Percentiles rank a stretch among this genome's conserved stretches.
Evolutionary conservation across 2,797 vertebrate genomes (phyloP).

Genomic region (Passerculus sandwichensis): DNA sequence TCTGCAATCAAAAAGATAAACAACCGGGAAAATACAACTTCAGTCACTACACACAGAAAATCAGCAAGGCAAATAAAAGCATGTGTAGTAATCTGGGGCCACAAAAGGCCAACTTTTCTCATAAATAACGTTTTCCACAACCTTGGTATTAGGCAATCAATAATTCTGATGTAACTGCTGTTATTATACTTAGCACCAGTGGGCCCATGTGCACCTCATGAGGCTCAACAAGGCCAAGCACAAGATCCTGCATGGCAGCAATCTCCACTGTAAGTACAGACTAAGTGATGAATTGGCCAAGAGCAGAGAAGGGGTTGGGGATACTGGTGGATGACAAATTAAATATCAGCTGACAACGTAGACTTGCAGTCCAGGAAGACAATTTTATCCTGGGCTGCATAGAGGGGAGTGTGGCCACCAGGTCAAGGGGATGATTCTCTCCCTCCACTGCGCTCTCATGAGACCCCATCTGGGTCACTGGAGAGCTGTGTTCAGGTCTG

Average conservation of each 20-base stretch:
- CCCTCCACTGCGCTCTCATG: background rate
- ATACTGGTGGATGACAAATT: background rate
- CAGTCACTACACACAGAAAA: slow-evolving; percentile 20
- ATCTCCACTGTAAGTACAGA: background rate
- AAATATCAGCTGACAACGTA: background rate
- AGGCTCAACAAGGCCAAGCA: background rate
- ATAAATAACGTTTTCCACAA: slow-evolving; percentile 32
- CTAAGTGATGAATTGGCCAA: background rate
- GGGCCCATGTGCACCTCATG: background rate
- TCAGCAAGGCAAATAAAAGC: slow-evolving; percentile 33
- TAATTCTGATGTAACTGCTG: slow-evolving; percentile 32
- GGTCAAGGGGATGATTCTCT: background rate
- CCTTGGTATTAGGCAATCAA: slow-evolving; percentile 37
- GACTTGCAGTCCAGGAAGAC: background rate
- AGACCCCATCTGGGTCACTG: background rate
- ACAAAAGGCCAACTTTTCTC: background rate
- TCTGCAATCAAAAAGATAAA: slow-evolving; percentile 24
- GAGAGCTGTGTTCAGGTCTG: background rate
- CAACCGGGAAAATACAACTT: slow-evolving; percentile 9
- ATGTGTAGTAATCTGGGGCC: background rate
- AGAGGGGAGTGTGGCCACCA: fast-evolving
- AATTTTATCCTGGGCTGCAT: background rate
- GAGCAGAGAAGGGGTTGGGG: background rate
- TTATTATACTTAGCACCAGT: background rate
- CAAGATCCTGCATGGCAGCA: background rate